A percentile compares a stretch with the other conserved stretches of the same genome.
These are phyloP conservation scores for Asobara japonica DNA, from an alignment of 1,140 invertebrate species.

Conservation along the genomic window DNA sequence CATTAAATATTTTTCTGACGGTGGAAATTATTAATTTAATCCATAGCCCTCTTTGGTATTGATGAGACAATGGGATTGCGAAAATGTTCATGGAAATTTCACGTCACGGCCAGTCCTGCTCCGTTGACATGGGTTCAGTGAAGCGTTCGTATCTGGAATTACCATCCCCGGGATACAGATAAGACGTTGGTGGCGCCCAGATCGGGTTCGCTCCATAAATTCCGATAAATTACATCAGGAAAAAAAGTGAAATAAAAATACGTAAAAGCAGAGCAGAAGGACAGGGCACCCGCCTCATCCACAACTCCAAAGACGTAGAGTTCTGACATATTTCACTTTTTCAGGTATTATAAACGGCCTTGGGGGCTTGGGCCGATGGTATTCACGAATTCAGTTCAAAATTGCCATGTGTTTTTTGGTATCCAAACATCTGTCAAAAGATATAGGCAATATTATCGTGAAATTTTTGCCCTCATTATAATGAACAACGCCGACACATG, in stretches of 20 bases:
- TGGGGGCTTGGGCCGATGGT: neutral
- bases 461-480: slow-evolving; percentile 18
- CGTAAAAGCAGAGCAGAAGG: neutral
- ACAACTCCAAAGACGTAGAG: neutral
- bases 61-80: neutral
- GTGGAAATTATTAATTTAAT: neutral
- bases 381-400: slow-evolving; percentile 51
- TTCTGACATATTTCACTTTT: neutral
- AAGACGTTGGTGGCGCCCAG: slow-evolving; percentile 10
- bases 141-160: slow-evolving; percentile 1
- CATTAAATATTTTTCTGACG: too few species aligned
- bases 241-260: neutral
- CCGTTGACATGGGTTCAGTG: neutral
- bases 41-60: neutral
- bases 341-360: neutral
- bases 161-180: slow-evolving; percentile 12
- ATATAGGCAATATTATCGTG: slow-evolving; percentile 41
- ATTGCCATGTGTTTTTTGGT: slow-evolving; percentile 52
- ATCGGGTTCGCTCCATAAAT: slow-evolving; percentile 3
- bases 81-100: slow-evolving; percentile 14
- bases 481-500: slow-evolving; percentile 16
- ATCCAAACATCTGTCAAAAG: slow-evolving; percentile 59
- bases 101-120: neutral
- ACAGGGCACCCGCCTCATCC: slow-evolving; percentile 1
- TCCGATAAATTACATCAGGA: slow-evolving; percentile 1